These are phyloP conservation scores for Timandra comae DNA, from an alignment of 2,888 invertebrate species.

Conservation along the genomic window DNA sequence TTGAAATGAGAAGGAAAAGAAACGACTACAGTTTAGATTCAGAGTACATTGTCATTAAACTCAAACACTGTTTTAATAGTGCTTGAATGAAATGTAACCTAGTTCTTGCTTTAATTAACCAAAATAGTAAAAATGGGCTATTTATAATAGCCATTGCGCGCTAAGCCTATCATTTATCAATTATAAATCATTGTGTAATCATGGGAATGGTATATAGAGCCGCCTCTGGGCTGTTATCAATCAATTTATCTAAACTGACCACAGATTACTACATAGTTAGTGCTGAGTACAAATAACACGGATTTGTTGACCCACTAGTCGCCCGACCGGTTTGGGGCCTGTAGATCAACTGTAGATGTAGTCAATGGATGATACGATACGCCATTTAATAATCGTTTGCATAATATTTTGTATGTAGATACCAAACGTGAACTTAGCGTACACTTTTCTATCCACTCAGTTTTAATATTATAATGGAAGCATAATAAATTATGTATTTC, in stretches of 20 bases:
- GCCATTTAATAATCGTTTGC: slow-evolving; percentile 37
- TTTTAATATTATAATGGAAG: too few relatives aligned
- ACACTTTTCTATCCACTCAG: too few relatives aligned
- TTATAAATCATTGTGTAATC: slow-evolving; percentile 47
- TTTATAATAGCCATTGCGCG: slow-evolving; percentile 10
- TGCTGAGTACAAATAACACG: slow-evolving; percentile 33
- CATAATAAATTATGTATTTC: slow-evolving; percentile 1
- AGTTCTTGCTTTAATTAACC: too few relatives aligned
- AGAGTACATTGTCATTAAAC: too few relatives aligned
- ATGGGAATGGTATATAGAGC: slow-evolving; percentile 39
- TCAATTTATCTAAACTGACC: slow-evolving; percentile 60
- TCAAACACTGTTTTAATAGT: too few relatives aligned
- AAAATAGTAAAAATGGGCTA: too few relatives aligned
- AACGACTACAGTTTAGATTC: too few relatives aligned
- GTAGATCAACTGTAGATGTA: too few relatives aligned
- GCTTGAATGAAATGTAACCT: too few relatives aligned
- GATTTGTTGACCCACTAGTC: slow-evolving; percentile 57
- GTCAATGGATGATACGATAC: slow-evolving; percentile 21
- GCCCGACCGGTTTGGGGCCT: slow-evolving; percentile 54
- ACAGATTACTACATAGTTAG: slow-evolving; percentile 25
- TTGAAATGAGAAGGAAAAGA: too few relatives aligned
- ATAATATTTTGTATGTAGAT: too few relatives aligned
- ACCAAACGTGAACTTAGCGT: too few relatives aligned
- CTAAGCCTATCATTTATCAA: slow-evolving; percentile 29
- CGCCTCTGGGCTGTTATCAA: slow-evolving; percentile 59